Evolutionary conservation across 2,888 invertebrate genomes (phyloP), one percentile per base, ranked within the genome.

Genomic region (Stenoptilia bipunctidactyla): DNA sequence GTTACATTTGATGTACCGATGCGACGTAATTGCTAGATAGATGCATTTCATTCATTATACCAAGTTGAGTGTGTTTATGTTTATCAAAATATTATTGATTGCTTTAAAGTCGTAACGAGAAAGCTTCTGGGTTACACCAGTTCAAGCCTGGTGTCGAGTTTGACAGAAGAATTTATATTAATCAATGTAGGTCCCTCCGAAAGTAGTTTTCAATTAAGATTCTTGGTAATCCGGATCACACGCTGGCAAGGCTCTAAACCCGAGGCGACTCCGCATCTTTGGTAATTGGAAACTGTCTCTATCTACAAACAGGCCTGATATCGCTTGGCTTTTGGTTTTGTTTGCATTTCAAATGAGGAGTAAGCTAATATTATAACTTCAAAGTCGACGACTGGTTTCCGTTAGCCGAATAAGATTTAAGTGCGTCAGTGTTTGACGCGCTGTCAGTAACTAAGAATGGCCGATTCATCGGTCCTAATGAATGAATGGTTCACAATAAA

Each of bases 161-260:
- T 69, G 71, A 70, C 69, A 65, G 58, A 57, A 57, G 69, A 72
- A 69, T 67, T 70, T 72, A 69, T 66, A 70, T 66, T 67, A 64
- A 70, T 67, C 66, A 61, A 54, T 57, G 53, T 58, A 63, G 48
- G 59, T 59, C 63, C 56, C 66, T 59, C 68, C 73, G 63, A 76
- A 76, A 73, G 72, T 76, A 71, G 72, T 76, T 75, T 76, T 72
- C 73, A 76, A 79, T 79, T 75, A 77, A 70, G 60, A 70, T 70
- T 68, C 70, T 74, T 66, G 66, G 68, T 82, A 82, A 82, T 77
- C 79, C 77, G 75, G 71, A 68, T 76, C 71, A 69, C 54, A 12
- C n/a, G 55, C 53, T 48, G 51, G 43, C 44, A 47, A 51, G 53
- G 61, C 8, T 61, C 56, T 64, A 58, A 66, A 64, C 55, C 62